Conservation (phyloP, 2,113 vertebrate species). For the Albula goreensis region DNA sequence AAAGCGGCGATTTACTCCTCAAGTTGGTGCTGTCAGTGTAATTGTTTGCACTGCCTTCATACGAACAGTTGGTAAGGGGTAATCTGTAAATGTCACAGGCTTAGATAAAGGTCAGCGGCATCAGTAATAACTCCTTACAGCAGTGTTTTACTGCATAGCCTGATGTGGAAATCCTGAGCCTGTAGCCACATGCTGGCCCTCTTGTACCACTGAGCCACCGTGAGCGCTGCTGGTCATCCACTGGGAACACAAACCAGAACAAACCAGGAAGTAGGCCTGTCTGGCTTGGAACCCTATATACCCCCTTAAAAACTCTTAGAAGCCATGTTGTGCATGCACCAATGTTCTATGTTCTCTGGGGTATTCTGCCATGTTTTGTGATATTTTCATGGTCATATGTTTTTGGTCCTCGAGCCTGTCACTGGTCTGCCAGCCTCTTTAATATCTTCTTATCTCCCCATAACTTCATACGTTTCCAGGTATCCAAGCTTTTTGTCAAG, state of each 20-base stretch:
- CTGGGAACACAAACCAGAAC: background rate
- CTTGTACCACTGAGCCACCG: background rate
- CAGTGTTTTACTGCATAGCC: background rate
- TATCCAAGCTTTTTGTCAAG: no score
- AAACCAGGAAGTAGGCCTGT: no score
- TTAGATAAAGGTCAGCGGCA: constrained; percentile 2
- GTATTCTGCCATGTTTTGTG: no score
- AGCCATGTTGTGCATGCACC: no score
- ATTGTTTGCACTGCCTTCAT: background rate
- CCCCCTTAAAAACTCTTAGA: background rate
- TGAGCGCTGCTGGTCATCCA: background rate
- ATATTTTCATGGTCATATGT: no score
- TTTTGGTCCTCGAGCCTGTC: no score
- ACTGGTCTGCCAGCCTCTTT: no score
- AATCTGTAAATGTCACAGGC: background rate
- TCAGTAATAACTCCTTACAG: background rate
- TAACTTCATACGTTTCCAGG: no score
- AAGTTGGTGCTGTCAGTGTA: background rate
- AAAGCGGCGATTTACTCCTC: background rate
- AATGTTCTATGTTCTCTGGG: no score
- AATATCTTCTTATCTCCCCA: no score
- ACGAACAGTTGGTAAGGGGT: background rate
- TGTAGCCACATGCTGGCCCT: background rate
- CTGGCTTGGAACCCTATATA: no score
- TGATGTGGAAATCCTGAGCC: background rate